Percentiles rank a stretch among this genome's conserved stretches.
Conservation (phyloP, 2,888 invertebrate species). For the Salpingus planirostris region DNA sequence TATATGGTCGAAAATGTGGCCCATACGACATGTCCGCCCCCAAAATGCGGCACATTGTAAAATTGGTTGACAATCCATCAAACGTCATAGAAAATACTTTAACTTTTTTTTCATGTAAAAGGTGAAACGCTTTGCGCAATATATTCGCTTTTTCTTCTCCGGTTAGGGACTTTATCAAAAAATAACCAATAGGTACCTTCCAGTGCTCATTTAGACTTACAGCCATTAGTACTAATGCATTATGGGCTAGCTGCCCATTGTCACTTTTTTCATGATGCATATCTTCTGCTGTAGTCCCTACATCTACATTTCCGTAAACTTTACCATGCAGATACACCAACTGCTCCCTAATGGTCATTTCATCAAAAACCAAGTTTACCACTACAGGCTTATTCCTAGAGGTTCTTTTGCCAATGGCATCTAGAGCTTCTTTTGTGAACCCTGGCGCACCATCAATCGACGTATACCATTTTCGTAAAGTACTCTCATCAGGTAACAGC, state of each 20-base stretch:
- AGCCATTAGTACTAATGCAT: slow-evolving; percentile 14
- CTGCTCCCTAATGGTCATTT: too few species aligned
- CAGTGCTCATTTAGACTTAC: slow-evolving; percentile 14
- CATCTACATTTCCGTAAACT: too few species aligned
- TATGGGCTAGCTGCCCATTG: not conserved
- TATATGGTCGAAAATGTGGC: slow-evolving; percentile 13
- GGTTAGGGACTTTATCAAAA: slow-evolving; percentile 14
- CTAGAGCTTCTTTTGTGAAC: too few species aligned
- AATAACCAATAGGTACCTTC: slow-evolving; percentile 19
- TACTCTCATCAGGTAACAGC: too few species aligned
- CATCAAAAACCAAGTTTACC: too few species aligned
- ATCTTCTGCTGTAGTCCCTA: too few species aligned
- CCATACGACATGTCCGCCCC: slow-evolving; percentile 5
- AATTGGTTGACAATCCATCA: slow-evolving; percentile 15
- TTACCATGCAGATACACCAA: too few species aligned
- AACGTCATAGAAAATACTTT: slow-evolving; percentile 16
- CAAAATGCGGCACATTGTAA: slow-evolving; percentile 10
- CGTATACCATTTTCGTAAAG: too few species aligned
- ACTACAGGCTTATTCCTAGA: too few species aligned
- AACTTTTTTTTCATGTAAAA: slow-evolving; percentile 10
- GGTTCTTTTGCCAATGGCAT: too few species aligned
- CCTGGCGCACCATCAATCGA: too few species aligned
- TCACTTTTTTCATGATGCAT: not conserved
- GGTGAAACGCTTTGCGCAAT: slow-evolving; percentile 9
- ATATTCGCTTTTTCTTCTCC: slow-evolving; percentile 13